Evolutionary conservation across 2,888 invertebrate genomes (phyloP).

Genomic region (Aplocera efformata): DNA sequence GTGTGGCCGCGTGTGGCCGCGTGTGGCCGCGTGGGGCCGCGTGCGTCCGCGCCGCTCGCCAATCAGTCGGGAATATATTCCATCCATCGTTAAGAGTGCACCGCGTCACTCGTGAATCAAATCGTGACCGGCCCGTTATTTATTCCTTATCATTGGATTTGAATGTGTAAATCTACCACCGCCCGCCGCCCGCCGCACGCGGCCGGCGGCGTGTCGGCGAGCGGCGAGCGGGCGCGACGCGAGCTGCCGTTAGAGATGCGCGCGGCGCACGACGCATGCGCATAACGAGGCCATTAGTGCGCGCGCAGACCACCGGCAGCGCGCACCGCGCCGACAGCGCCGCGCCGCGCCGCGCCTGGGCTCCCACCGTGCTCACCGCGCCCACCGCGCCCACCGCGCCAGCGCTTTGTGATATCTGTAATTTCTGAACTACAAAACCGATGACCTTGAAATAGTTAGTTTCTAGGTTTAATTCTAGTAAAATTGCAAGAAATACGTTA

Average conservation of each 20-base stretch:
- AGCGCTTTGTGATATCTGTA: too few relatives aligned
- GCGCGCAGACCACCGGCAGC: constrained; percentile 14
- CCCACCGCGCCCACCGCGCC: background rate
- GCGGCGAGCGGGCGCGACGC: too few relatives aligned
- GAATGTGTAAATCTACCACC: constrained; percentile 15
- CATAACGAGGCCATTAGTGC: constrained; percentile 13
- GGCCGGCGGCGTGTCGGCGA: too few relatives aligned
- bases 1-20: background rate
- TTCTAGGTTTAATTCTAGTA: too few relatives aligned
- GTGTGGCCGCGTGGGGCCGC: background rate
- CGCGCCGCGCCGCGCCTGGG: background rate
- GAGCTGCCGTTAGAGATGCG: constrained; percentile 6
- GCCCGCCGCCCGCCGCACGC: too few relatives aligned
- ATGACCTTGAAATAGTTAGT: too few relatives aligned
- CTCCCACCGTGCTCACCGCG: too few relatives aligned
- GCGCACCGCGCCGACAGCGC: background rate
- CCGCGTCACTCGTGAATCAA: constrained; percentile 17
- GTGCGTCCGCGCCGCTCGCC: constrained; percentile 12
- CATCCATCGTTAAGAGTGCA: constrained; percentile 18
- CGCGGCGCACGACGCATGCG: constrained; percentile 6
- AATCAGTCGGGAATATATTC: constrained; percentile 21
- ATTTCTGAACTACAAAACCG: too few relatives aligned
- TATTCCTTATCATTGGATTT: constrained; percentile 15
- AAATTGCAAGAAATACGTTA: too few relatives aligned
- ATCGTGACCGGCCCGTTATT: constrained; percentile 20